Evolutionary conservation across 1,140 invertebrate genomes (phyloP).

Genomic region (Drosophila virilis): DNA sequence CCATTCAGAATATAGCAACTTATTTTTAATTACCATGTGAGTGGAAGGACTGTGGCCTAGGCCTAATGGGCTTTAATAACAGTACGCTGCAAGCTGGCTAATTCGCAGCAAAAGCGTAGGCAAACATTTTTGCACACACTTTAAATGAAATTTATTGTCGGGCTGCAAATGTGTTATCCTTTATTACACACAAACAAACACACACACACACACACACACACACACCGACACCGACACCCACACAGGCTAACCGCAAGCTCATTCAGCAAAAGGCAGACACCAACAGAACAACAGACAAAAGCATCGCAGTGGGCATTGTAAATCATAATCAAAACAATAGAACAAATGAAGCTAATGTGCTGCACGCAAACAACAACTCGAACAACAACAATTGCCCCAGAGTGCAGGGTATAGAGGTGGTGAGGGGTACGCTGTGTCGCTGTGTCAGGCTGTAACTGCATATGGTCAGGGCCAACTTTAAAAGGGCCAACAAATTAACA

Average conservation of each 20-base stretch:
- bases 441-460: conserved; percentile 7
- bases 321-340: conserved; percentile 83
- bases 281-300: conserved; percentile 58
- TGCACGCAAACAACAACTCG: conserved; percentile 53
- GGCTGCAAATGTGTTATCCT: conserved; percentile 59
- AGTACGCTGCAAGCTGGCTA: conserved; percentile 25
- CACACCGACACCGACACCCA: conserved; percentile 21
- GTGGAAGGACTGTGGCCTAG: conserved; percentile 7
- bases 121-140: conserved; percentile 50
- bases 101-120: conserved; percentile 33
- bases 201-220: conserved; percentile 26
- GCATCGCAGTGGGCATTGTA: conserved; percentile 77
- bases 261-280: conserved; percentile 58
- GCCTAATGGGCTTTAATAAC: conserved; percentile 63
- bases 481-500: conserved; percentile 42
- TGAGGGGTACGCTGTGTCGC: not conserved
- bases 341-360: conserved; percentile 82
- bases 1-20: not conserved
- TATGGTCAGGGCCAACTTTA: conserved; percentile 44
- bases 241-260: conserved; percentile 48
- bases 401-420: not conserved
- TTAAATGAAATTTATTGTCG: conserved; percentile 76
- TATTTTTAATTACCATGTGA: conserved; percentile 22
- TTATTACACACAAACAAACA: conserved; percentile 43
- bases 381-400: conserved; percentile 21